Evolutionary conservation across 1,140 invertebrate species (phyloP).

Genomic region (Elymnias hypermnestra): DNA sequence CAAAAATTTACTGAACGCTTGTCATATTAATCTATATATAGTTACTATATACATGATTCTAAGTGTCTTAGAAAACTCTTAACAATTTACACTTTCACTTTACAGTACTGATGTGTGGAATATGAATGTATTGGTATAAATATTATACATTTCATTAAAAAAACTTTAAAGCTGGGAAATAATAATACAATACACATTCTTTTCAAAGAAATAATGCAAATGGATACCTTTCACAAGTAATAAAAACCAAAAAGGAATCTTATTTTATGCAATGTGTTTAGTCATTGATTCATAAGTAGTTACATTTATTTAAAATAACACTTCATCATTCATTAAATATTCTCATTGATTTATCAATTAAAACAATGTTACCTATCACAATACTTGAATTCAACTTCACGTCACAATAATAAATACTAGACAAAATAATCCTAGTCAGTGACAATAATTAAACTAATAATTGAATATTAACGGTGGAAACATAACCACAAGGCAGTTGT

Average conservation of each 20-base stretch:
- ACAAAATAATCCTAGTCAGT: slow-evolving; percentile 69
- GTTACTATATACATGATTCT: slow-evolving; percentile 26
- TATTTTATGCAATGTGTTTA: too few relatives aligned
- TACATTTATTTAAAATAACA: slow-evolving; percentile 23
- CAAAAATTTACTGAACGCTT: slow-evolving; percentile 16
- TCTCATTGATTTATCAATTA: slow-evolving; percentile 29
- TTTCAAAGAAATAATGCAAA: slow-evolving; percentile 10
- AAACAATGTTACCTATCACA: slow-evolving; percentile 61
- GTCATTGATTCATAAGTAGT: too few relatives aligned
- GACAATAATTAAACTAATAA: slow-evolving; percentile 73
- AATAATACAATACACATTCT: slow-evolving; percentile 13
- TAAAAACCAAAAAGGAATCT: too few relatives aligned
- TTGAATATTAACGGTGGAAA: slow-evolving; percentile 72
- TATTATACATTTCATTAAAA: slow-evolving; percentile 15
- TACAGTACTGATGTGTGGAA: not conserved
- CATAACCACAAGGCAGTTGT: slow-evolving; percentile 58
- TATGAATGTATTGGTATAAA: slow-evolving; percentile 9
- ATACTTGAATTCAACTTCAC: slow-evolving; percentile 56
- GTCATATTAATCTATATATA: slow-evolving; percentile 23
- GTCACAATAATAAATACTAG: slow-evolving; percentile 68
- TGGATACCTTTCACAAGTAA: not conserved
- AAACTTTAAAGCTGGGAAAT: slow-evolving; percentile 17
- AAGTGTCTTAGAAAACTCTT: slow-evolving; percentile 22
- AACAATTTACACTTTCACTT: slow-evolving; percentile 9
- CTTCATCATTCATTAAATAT: slow-evolving; percentile 26